These are phyloP conservation scores for Aptenodytes forsteri DNA, from an alignment of 2,113 vertebrate genomes.

Conservation along the genomic window DNA sequence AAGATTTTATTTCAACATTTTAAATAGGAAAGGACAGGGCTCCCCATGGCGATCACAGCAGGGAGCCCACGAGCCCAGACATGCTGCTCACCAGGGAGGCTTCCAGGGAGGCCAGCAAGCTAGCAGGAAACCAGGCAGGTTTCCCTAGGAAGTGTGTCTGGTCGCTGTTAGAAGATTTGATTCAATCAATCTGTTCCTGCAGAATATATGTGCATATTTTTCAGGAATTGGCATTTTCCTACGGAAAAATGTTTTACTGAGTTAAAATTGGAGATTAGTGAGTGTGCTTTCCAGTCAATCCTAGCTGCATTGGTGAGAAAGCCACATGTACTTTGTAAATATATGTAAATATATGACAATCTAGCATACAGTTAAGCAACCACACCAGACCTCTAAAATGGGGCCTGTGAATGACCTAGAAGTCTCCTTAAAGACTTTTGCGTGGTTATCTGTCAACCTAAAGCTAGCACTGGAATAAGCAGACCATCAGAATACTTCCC, in stretches of 20 bases:
- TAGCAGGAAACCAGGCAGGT: conserved; percentile 51
- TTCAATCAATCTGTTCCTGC: conserved; percentile 28
- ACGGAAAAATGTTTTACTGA: neutral
- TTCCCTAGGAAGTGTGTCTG: conserved; percentile 45
- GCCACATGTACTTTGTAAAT: neutral
- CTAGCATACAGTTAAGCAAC: neutral
- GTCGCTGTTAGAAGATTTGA: neutral
- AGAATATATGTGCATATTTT: conserved; percentile 19
- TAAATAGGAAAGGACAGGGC: neutral
- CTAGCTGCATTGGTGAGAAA: neutral
- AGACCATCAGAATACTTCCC: neutral
- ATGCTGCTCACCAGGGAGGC: conserved; percentile 4
- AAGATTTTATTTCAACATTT: neutral
- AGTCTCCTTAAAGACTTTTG: neutral
- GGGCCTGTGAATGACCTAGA: neutral
- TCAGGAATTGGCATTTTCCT: conserved; percentile 20
- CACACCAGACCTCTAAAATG: neutral
- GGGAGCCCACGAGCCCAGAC: neutral
- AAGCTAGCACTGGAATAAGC: neutral
- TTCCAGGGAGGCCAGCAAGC: conserved; percentile 24
- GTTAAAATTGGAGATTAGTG: neutral
- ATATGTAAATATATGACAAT: neutral
- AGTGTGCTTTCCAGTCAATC: neutral
- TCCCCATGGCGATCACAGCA: neutral
- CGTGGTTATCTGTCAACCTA: neutral